Evolutionary conservation across 2,113 vertebrate genomes (phyloP).

Genomic region (Ophthalmolycus amberensis): DNA sequence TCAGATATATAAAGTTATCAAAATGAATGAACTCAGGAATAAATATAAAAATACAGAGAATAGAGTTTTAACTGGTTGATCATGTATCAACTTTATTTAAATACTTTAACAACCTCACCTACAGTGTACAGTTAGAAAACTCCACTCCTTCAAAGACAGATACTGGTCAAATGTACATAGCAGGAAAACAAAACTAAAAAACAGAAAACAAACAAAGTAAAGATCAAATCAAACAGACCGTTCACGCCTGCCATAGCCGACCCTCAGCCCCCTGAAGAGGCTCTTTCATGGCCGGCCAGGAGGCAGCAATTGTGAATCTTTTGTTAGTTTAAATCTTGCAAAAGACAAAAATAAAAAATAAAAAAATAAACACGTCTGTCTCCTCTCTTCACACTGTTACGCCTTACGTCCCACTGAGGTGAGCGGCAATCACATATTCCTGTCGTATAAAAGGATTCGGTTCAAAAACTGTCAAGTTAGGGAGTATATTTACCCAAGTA

Average conservation of each 20-base stretch:
- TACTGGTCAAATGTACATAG: constrained; percentile 71
- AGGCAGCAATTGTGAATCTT: constrained; percentile 12
- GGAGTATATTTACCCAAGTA: constrained; percentile 71
- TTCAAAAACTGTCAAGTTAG: constrained; percentile 67
- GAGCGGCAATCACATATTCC: constrained; percentile 34
- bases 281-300: not conserved
- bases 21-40: not conserved
- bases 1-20: too few relatives aligned
- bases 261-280: not conserved
- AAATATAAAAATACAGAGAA: constrained; percentile 2
- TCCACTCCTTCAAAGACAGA: constrained; percentile 66
- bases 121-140: constrained; percentile 84
- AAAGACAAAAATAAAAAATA: constrained; percentile 47
- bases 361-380: constrained; percentile 48
- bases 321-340: constrained; percentile 41
- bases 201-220: constrained; percentile 44
- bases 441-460: constrained; percentile 68
- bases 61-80: constrained; percentile 55
- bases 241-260: constrained; percentile 32
- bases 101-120: constrained; percentile 80
- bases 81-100: constrained; percentile 83
- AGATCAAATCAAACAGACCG: constrained; percentile 39
- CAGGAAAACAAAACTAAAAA: constrained; percentile 46
- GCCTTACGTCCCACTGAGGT: constrained; percentile 35
- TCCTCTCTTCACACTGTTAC: constrained; percentile 36